Base-by-base conservation (phyloP, 2,888 invertebrate genomes). In the Xylophagus ater region DNA sequence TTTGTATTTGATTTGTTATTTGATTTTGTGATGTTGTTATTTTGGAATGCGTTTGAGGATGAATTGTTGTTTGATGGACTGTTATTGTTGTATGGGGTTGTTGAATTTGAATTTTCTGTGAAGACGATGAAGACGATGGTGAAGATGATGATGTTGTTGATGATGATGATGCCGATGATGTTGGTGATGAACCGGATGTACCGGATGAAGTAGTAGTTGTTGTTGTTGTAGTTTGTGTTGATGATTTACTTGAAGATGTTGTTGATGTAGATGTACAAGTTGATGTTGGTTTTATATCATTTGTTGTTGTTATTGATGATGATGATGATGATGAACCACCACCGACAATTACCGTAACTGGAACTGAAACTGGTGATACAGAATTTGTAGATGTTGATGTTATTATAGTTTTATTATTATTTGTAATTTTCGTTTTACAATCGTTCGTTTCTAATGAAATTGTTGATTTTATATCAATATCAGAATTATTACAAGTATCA, bases 41-140 rank as follows among this genome's bases (percentile, higher is more conserved):
- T 21, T 45, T 42, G 23, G 44, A 42, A 34, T 42, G 37, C 15
- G 42, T 39, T 24, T 47, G 45, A 9, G 49, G 47, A 41, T 48
- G 47, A 23, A 48, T 48, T 31, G 48, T 48, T 17, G 49, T 49
- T 28, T 49, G 49, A 35, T 49, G 49, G 4, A 49, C 46, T 2
- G 47, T 49, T 14, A 49, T 49, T 19, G 49, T 49, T 9, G 48
- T 49, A 31, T 49, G 49, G 2, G 49, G 47, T 14, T 49, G 47
- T 40, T 49, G 45, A 10, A 49, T 47, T 37, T 49, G 35, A 20
- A 49, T 44, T 34, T 45, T 42, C 24, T 49, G 42, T 24, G 44
- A 35, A 5, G 41, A 42, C 13, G 43, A 34, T 9, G 43, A 34
- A 17, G 37, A 34, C 14, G 29, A 18, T 12, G 26, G 20, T 6